Conservation (phyloP, 2,113 vertebrate species). For the Datnioides undecimradiatus region DNA sequence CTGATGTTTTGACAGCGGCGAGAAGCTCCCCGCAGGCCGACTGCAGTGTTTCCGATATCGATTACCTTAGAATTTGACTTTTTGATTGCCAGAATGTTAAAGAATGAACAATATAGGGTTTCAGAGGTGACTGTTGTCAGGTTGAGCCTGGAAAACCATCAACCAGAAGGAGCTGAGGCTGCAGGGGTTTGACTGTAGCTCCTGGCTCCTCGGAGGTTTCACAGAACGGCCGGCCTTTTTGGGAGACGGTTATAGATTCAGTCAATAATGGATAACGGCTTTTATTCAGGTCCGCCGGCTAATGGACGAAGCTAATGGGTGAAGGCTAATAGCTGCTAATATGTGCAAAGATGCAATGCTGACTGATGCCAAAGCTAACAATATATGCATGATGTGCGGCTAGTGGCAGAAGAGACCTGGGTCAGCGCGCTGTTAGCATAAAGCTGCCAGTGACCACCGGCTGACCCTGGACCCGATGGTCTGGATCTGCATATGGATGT, state of each 20-base stretch:
- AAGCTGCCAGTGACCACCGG: conserved; percentile 7
- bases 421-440: conserved; percentile 12
- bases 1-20: background rate
- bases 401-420: background rate
- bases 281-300: conserved; percentile 22
- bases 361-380: background rate
- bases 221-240: conserved; percentile 7
- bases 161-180: background rate
- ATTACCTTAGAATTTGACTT: background rate
- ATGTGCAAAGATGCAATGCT: conserved; percentile 11
- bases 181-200: background rate
- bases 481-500: background rate
- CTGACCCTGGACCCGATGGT: conserved; percentile 16
- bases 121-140: background rate
- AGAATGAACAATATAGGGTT: background rate
- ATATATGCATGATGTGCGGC: background rate
- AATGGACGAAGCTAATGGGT: conserved; percentile 21
- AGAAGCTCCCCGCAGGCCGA: background rate
- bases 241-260: background rate
- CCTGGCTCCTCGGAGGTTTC: background rate
- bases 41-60: background rate
- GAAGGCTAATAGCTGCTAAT: background rate
- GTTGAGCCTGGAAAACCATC: background rate
- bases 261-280: conserved; percentile 5
- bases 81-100: background rate